Percentiles rank a stretch among this genome's conserved stretches.
Evolutionary conservation across 2,113 vertebrate species (phyloP).

Genomic region (Labeo catla): DNA sequence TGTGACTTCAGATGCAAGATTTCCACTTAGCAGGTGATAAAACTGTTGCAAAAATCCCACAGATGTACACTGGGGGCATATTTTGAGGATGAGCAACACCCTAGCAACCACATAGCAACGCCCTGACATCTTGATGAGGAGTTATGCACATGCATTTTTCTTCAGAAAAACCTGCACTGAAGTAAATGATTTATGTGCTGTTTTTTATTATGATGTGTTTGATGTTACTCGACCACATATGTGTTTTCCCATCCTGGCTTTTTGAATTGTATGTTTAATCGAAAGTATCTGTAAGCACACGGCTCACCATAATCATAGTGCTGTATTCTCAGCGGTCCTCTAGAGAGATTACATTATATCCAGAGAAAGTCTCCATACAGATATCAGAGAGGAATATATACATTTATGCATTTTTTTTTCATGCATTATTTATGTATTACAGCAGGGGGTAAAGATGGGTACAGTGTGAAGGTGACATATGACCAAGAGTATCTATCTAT

Average conservation of each 20-base stretch:
- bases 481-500: neutral
- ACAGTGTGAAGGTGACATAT: neutral
- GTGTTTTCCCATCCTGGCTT: neutral
- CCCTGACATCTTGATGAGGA: neutral
- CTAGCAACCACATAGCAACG: too few relatives aligned
- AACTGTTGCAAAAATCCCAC: neutral
- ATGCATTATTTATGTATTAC: constrained; percentile 11
- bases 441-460: neutral
- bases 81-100: too few relatives aligned
- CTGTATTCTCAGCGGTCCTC: neutral
- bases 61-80: too few relatives aligned
- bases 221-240: neutral
- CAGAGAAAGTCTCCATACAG: neutral
- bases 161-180: neutral
- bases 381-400: neutral
- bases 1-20: neutral
- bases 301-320: neutral
- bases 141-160: neutral
- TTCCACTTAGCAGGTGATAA: neutral
- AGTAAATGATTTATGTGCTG: neutral
- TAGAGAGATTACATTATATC: neutral
- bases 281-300: neutral
- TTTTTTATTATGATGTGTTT: neutral
- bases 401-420: neutral
- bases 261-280: neutral